Conservation (phyloP, 1,140 invertebrate genomes). For the Zophobas atratus region DNA sequence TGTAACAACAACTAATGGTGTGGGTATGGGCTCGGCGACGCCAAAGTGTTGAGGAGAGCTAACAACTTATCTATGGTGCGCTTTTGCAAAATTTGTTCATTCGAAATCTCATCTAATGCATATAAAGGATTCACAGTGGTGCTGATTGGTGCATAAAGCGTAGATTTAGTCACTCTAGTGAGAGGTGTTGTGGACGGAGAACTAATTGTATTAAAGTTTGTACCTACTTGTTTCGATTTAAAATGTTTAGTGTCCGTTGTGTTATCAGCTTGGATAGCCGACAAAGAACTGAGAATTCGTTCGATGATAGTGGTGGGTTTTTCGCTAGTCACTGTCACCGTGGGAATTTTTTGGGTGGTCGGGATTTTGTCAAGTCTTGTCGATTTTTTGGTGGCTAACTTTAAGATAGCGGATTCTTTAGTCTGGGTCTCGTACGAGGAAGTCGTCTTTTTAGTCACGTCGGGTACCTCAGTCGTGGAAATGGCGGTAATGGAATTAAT, state of each 20-base stretch:
- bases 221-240: conserved; percentile 62
- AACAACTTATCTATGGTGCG: conserved; percentile 62
- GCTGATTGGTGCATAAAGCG: conserved; percentile 58
- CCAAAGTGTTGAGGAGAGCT: conserved; percentile 59
- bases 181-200: conserved; percentile 58
- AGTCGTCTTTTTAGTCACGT: conserved; percentile 50
- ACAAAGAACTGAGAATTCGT: conserved; percentile 65
- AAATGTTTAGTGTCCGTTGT: conserved; percentile 49
- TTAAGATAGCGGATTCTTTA: conserved; percentile 63
- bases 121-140: conserved; percentile 57
- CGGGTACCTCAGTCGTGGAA: conserved; percentile 60
- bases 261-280: conserved; percentile 63
- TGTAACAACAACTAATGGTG: conserved; percentile 60
- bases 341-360: conserved; percentile 49
- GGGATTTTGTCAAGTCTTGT: conserved; percentile 57
- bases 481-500: conserved; percentile 66
- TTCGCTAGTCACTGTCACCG: conserved; percentile 61
- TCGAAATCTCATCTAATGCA: conserved; percentile 58
- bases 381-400: conserved; percentile 62
- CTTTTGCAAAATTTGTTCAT: conserved; percentile 62
- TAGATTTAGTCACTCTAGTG: conserved; percentile 58
- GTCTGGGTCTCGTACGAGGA: conserved; percentile 48
- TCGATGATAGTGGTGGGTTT: conserved; percentile 67
- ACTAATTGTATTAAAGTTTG: conserved; percentile 60
- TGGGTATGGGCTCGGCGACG: conserved; percentile 45